Evolutionary conservation across 2,797 vertebrate species (phyloP).

Genomic region (Pseudochromis fuscus): DNA sequence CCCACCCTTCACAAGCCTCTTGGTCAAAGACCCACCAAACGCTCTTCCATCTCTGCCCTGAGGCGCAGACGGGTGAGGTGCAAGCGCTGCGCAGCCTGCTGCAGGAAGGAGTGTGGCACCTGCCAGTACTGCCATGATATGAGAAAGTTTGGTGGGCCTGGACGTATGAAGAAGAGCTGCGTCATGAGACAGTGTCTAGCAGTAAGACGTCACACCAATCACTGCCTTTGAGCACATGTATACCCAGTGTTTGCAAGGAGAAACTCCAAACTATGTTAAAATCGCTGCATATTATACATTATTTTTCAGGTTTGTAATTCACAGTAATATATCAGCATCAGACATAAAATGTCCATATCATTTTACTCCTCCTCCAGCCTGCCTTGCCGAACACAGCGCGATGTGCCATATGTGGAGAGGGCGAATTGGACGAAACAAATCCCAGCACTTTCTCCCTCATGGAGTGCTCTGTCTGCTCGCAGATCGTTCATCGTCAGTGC

Average conservation of each 20-base stretch:
- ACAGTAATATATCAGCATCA: background rate
- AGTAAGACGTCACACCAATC: conserved; percentile 82
- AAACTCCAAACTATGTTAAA: no score
- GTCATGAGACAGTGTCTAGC: conserved; percentile 92
- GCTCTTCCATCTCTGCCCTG: conserved; percentile 78
- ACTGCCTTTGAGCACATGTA: conserved; percentile 1
- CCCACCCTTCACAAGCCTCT: conserved; percentile 50
- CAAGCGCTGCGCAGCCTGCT: conserved; percentile 93
- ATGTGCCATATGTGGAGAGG: conserved; percentile 94
- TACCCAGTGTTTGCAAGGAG: no score
- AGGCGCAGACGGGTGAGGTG: conserved; percentile 93
- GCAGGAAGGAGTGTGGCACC: conserved; percentile 92
- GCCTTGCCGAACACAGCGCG: conserved; percentile 95
- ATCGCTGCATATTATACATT: no score
- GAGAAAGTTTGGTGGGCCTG: conserved; percentile 96
- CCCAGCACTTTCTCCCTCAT: conserved; percentile 92
- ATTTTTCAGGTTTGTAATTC: background rate
- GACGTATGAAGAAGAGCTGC: conserved; percentile 96
- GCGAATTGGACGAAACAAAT: conserved; percentile 87
- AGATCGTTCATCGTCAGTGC: conserved; percentile 95
- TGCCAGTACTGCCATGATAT: conserved; percentile 97
- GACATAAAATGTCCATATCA: background rate
- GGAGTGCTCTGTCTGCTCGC: conserved; percentile 97
- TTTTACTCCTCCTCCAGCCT: conserved; percentile 82
- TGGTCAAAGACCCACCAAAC: conserved; percentile 68